Conservation (phyloP, 2,888 invertebrate species). For the Acleris sparsana region DNA sequence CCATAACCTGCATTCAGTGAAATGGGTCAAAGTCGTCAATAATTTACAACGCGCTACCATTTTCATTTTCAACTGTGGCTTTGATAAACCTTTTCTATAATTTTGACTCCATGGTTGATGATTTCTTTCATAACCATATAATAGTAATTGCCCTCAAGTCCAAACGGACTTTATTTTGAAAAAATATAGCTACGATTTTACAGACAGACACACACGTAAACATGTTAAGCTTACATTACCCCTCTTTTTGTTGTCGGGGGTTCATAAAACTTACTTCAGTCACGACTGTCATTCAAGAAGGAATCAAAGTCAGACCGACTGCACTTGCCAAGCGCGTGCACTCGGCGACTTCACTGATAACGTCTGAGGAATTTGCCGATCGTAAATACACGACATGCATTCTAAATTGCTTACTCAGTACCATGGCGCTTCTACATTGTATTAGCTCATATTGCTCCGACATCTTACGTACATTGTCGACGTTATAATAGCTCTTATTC, state of each 20-base stretch:
- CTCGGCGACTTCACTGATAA: constrained; percentile 15
- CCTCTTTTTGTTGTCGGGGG: not conserved
- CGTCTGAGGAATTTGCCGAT: constrained; percentile 33
- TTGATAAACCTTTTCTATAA: too few species aligned
- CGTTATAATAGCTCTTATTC: too few species aligned
- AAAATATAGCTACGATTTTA: too few species aligned
- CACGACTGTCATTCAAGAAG: not conserved
- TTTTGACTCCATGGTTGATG: too few species aligned
- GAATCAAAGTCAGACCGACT: not conserved
- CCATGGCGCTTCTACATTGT: too few species aligned
- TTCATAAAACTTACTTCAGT: not conserved
- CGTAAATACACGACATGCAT: constrained; percentile 25
- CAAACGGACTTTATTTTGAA: too few species aligned
- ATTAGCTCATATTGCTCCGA: too few species aligned
- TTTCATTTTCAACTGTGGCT: not conserved
- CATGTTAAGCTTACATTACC: too few species aligned
- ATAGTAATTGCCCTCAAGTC: too few species aligned
- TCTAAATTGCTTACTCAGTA: constrained; percentile 4
- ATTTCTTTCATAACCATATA: too few species aligned
- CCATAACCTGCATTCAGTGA: constrained; percentile 8
- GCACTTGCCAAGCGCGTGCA: not conserved
- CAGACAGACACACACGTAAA: too few species aligned
- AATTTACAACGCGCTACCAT: not conserved
- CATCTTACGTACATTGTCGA: too few species aligned
- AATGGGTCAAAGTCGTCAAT: constrained; percentile 19